Base-by-base conservation (phyloP, 2,113 vertebrate species). In the Cepphus grylle region DNA sequence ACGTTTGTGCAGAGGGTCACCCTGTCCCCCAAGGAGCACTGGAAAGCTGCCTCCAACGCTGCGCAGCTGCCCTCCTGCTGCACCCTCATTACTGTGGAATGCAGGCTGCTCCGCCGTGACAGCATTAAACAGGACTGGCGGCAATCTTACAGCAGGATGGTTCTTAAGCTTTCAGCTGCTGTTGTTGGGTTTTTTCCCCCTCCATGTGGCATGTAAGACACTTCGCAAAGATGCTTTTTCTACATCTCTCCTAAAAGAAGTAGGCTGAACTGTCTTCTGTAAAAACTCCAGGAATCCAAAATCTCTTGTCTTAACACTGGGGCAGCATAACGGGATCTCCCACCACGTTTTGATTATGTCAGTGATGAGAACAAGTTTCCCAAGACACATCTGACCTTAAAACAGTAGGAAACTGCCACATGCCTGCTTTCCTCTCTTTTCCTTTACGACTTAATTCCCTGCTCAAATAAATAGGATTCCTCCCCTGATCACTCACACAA, bases 81-180 rank as follows among this genome's bases (percentile, higher is more conserved):
- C 53, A 52, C 17, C 21, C 17, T 36, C 27, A 3, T 62, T 53
- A 40, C 8, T 11, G 10, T 32, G 49, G 49, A 80, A 43, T 0
- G 0, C 25, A 61, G 61, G n/a, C 34, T 63, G 81, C 49, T 76
- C 27, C 1, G 0, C 58, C 2, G 0, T 3, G 21, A 22, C 26
- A 50, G 40, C 49, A 49, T 42, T 85, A 66, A 78, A 53, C 0
- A 1, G 50, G 20, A 45, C 50, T 61, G 30, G 12, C 55, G 59
- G 63, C 29, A 63, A 25, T 50, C 32, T 45, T 62, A 58, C 29
- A 50, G 40, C 26, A 22, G 15, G n/a, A 67, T 16, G 32, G 32
- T 32, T 47, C 74, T 69, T 53, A 65, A 76, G 40, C 6, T 86
- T 91, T 59, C 65, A 59, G 47, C 14, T 78, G 14, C n/a, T 65